Conservation (phyloP, 30 jellyfish, hydroid and myxozoan genomes). For the Sanderia malayensis region DNA sequence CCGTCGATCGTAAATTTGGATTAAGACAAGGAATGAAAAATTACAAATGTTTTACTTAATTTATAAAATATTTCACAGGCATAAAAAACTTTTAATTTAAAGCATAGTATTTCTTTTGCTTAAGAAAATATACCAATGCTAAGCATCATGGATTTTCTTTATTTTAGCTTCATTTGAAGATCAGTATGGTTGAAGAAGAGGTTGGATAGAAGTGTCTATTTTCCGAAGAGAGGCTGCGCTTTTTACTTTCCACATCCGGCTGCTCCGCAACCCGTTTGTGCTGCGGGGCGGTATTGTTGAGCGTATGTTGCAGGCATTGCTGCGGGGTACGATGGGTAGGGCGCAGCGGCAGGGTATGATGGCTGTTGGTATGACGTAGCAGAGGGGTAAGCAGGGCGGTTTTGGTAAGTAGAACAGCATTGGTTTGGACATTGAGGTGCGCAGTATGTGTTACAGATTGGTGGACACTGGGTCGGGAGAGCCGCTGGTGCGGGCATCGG, state of each 20-base stretch:
- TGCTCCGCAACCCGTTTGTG: slow-evolving; percentile 44
- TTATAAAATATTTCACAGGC: not conserved
- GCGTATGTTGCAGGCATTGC: slow-evolving; percentile 34
- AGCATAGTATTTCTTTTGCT: not conserved
- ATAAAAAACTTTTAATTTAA: too few relatives aligned
- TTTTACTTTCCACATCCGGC: slow-evolving; percentile 50
- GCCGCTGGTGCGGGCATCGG: slow-evolving; percentile 49
- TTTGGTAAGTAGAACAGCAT: slow-evolving; percentile 56
- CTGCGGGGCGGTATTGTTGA: slow-evolving; percentile 55
- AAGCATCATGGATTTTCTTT: not conserved
- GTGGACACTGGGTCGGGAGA: slow-evolving; percentile 63
- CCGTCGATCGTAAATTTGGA: too few relatives aligned
- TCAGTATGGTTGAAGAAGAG: not conserved
- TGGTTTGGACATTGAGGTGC: slow-evolving; percentile 88
- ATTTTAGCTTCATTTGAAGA: not conserved
- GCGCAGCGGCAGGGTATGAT: slow-evolving; percentile 49
- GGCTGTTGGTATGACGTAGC: slow-evolving; percentile 11
- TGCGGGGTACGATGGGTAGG: slow-evolving; percentile 34
- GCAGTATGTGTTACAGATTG: slow-evolving; percentile 71
- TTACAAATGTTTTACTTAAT: not conserved
- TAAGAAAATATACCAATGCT: not conserved
- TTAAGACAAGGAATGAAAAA: not conserved
- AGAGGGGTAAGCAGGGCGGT: slow-evolving; percentile 37
- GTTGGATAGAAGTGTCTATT: not conserved
- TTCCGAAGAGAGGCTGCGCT: not conserved